These are phyloP conservation scores for Procambarus virginalis DNA, from an alignment of 1,140 invertebrate genomes.

Conservation along the genomic window DNA sequence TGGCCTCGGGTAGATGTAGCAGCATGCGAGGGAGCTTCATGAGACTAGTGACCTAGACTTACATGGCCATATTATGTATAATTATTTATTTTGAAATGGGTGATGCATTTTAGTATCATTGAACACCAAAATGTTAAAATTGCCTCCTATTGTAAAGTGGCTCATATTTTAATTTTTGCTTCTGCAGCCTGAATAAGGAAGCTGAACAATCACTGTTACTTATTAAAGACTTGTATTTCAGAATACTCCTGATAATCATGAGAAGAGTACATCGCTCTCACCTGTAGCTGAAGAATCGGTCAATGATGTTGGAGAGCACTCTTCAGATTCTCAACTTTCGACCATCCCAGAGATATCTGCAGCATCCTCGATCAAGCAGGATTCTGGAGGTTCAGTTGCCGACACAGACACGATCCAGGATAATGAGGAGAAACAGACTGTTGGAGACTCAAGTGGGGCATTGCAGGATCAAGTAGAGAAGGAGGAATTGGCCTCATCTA, in stretches of 20 bases:
- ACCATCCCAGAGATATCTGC: slow-evolving; percentile 11
- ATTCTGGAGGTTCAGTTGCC: background rate
- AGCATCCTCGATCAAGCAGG: background rate
- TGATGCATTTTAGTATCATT: too few relatives aligned
- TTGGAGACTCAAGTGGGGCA: background rate
- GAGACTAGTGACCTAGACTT: too few relatives aligned
- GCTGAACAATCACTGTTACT: too few relatives aligned
- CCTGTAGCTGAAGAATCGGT: slow-evolving; percentile 38
- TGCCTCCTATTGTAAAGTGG: too few relatives aligned
- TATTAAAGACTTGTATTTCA: background rate
- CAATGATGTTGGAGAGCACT: slow-evolving; percentile 5
- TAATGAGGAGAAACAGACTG: background rate
- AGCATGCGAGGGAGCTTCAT: too few relatives aligned
- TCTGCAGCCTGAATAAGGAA: too few relatives aligned
- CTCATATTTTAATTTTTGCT: too few relatives aligned
- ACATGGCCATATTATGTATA: too few relatives aligned
- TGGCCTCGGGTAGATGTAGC: too few relatives aligned
- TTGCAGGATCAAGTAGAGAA: background rate
- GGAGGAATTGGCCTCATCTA: background rate
- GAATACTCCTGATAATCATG: background rate
- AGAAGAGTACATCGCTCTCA: slow-evolving; percentile 9
- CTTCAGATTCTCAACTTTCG: background rate
- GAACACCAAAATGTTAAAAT: too few relatives aligned
- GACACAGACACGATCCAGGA: background rate
- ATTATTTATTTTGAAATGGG: too few relatives aligned